Conservation (phyloP, 2,888 invertebrate species). For the Litoditis marina region DNA sequence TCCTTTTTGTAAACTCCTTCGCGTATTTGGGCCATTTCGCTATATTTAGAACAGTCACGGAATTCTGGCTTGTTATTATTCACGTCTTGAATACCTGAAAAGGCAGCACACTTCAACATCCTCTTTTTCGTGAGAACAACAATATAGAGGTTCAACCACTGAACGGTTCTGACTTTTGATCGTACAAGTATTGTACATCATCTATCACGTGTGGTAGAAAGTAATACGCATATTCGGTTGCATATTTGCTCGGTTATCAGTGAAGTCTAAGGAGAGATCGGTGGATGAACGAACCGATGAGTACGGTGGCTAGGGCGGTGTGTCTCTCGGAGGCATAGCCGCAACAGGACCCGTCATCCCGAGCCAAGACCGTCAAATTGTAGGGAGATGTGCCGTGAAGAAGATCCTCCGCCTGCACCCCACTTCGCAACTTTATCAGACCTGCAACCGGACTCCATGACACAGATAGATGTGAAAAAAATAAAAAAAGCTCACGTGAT, state of each 20-base stretch:
- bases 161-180: too few species aligned
- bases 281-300: conserved; percentile 28
- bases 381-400: conserved; percentile 55
- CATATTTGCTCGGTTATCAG: too few species aligned
- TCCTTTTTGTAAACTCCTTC: conserved; percentile 75
- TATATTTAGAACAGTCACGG: conserved; percentile 78
- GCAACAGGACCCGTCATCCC: conserved; percentile 96
- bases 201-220: too few species aligned
- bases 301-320: conserved; percentile 44
- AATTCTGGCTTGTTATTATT: conserved; percentile 66
- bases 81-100: conserved; percentile 63
- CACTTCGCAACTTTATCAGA: conserved; percentile 61
- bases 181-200: too few species aligned
- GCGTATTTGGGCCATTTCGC: conserved; percentile 71
- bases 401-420: conserved; percentile 53
- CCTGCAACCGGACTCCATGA: conserved; percentile 50
- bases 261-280: too few species aligned
- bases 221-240: too few species aligned
- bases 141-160: too few species aligned
- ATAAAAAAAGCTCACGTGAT: too few species aligned
- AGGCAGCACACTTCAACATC: not conserved
- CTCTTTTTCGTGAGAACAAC: too few species aligned
- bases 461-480: too few species aligned
- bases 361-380: conserved; percentile 84
- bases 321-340: conserved; percentile 32